Conservation (phyloP, 2,888 invertebrate species). For the Lasioglossum marginatum region DNA sequence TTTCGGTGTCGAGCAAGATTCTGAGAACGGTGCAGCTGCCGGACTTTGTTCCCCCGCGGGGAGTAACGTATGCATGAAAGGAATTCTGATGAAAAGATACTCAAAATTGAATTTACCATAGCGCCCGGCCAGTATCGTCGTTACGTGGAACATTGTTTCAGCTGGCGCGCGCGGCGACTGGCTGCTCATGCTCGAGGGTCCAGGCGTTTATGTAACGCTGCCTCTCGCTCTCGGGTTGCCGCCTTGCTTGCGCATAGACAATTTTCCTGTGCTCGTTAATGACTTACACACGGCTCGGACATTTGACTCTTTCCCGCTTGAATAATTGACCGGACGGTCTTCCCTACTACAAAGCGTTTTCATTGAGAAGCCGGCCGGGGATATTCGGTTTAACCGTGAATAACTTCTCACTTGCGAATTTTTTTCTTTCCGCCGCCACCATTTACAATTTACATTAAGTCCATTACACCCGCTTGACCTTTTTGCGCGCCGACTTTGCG, state of each 20-base stretch:
- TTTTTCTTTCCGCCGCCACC: not conserved
- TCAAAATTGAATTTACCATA: slow-evolving; percentile 73
- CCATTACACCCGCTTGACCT: not conserved
- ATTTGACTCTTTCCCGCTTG: slow-evolving; percentile 29
- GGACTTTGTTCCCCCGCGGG: slow-evolving; percentile 50
- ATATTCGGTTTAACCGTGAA: not conserved
- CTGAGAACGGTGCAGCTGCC: not conserved
- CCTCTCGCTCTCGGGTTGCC: slow-evolving; percentile 34
- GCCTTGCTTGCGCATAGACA: slow-evolving; percentile 23
- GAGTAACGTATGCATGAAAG: slow-evolving; percentile 69
- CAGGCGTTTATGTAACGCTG: slow-evolving; percentile 58
- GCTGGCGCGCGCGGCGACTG: slow-evolving; percentile 31
- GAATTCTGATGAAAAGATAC: slow-evolving; percentile 73
- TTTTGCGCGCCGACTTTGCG: not conserved
- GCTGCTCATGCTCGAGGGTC: slow-evolving; percentile 26
- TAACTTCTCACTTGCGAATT: not conserved
- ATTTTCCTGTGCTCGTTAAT: slow-evolving; percentile 37
- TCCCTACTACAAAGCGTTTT: not conserved
- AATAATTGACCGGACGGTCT: slow-evolving; percentile 36
- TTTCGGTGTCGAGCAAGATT: slow-evolving; percentile 13
- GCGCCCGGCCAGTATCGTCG: slow-evolving; percentile 42
- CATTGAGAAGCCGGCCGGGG: not conserved
- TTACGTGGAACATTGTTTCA: slow-evolving; percentile 57
- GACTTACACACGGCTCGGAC: slow-evolving; percentile 10
- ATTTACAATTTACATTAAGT: not conserved